Conservation (phyloP, 2,113 vertebrate genomes). For the Chaetura pelagica region DNA sequence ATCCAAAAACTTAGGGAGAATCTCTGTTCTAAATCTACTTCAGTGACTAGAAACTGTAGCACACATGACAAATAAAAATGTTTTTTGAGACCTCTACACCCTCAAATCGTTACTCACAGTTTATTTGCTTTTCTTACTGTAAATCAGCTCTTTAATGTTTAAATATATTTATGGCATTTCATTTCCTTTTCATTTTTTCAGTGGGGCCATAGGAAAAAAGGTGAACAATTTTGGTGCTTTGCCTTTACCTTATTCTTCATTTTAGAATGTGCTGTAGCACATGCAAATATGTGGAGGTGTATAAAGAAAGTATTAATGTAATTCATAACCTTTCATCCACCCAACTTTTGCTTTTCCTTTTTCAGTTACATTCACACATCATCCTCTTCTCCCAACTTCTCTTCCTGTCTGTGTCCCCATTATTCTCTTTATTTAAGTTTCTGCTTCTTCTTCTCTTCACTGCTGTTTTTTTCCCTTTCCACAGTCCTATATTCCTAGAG, state of each 20-base stretch:
- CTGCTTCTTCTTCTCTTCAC: not conserved
- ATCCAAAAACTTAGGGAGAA: not conserved
- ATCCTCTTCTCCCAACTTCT: not conserved
- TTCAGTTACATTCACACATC: not conserved
- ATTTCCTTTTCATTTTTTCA: constrained; percentile 5
- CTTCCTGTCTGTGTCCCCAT: not conserved
- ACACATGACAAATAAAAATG: not conserved
- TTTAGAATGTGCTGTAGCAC: not conserved
- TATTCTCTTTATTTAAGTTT: not conserved
- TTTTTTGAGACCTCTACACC: not conserved
- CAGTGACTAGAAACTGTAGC: constrained; percentile 41
- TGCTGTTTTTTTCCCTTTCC: not conserved
- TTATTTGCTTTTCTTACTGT: constrained; percentile 29
- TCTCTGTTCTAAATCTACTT: constrained; percentile 49
- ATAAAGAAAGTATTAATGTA: not conserved
- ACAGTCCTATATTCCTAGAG: not conserved
- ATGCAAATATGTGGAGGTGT: not conserved
- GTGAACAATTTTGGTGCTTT: not conserved
- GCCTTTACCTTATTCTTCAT: not conserved
- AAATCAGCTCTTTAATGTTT: constrained; percentile 34
- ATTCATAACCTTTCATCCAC: not conserved
- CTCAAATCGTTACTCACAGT: constrained; percentile 21
- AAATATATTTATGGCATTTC: constrained; percentile 34
- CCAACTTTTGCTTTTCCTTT: not conserved
- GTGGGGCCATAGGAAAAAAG: not conserved